Conservation (phyloP, 2,888 invertebrate species). For the Chalcosyrphus nemorum region DNA sequence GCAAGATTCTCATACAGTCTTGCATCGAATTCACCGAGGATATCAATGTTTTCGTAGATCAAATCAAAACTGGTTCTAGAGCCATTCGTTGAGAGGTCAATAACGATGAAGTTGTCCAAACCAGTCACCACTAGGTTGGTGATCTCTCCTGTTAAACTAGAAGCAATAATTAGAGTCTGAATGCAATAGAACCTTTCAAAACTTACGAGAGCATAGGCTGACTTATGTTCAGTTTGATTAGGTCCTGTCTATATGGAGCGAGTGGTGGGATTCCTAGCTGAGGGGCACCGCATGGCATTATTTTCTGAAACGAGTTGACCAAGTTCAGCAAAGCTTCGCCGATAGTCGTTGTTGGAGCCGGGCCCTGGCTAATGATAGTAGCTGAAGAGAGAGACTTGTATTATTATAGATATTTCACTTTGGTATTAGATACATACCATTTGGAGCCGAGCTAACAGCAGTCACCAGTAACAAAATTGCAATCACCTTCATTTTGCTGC, state of each 20-base stretch:
- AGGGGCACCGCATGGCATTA: conserved; percentile 76
- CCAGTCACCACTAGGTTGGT: conserved; percentile 75
- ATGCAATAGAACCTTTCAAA: not conserved
- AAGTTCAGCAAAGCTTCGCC: conserved; percentile 34
- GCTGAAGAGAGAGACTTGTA: too few relatives aligned
- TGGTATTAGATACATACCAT: too few relatives aligned
- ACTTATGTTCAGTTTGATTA: not conserved
- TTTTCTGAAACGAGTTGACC: conserved; percentile 71
- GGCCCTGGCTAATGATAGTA: not conserved
- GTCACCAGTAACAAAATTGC: not conserved
- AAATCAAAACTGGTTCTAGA: conserved; percentile 74
- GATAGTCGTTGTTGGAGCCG: conserved; percentile 10
- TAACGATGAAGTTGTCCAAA: conserved; percentile 71
- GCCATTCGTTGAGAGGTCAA: conserved; percentile 72
- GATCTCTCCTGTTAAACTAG: conserved; percentile 73
- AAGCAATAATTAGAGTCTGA: not conserved
- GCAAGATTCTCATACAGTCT: conserved; percentile 53
- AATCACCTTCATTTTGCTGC: not conserved
- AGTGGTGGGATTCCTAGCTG: conserved; percentile 74
- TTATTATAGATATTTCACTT: too few relatives aligned
- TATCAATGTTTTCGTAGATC: conserved; percentile 73
- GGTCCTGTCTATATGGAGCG: conserved; percentile 71
- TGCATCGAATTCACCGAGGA: conserved; percentile 70
- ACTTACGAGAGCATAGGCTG: conserved; percentile 21
- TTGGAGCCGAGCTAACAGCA: not conserved